Percentiles rank a stretch among this genome's conserved stretches.
Conservation (phyloP, 2,888 invertebrate genomes). For the Epiblema foenella region DNA sequence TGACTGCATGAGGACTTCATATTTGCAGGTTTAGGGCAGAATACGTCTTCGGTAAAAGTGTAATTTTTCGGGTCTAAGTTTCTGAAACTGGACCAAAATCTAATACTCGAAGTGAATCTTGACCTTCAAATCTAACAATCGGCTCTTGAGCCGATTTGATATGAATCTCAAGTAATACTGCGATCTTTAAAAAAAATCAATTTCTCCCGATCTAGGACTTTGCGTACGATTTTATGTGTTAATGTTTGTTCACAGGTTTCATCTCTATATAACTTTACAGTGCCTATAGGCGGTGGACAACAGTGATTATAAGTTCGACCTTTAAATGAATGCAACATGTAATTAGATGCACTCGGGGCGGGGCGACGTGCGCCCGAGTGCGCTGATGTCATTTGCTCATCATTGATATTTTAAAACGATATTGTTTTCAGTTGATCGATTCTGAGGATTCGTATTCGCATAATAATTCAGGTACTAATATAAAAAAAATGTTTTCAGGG, state of each 20-base stretch:
- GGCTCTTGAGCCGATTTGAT: too few relatives aligned
- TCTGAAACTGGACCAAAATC: too few relatives aligned
- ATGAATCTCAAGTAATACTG: too few relatives aligned
- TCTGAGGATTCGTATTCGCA: background rate
- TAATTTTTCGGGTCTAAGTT: too few relatives aligned
- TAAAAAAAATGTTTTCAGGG: background rate
- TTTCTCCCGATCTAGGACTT: too few relatives aligned
- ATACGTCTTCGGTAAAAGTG: too few relatives aligned
- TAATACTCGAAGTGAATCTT: too few relatives aligned
- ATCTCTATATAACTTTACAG: background rate
- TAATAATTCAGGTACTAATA: background rate
- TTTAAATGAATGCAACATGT: conserved; percentile 34
- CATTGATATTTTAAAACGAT: conserved; percentile 22
- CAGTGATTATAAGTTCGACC: background rate
- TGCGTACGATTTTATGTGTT: too few relatives aligned
- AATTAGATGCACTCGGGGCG: conserved; percentile 37
- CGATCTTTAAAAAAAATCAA: too few relatives aligned
- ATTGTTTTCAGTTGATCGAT: background rate
- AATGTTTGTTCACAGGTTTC: background rate
- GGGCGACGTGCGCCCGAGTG: conserved; percentile 22
- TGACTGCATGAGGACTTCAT: too few relatives aligned
- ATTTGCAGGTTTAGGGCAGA: too few relatives aligned
- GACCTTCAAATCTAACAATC: too few relatives aligned
- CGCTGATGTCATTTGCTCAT: conserved; percentile 36
- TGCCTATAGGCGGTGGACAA: background rate